phyloP scores from a whole-genome alignment of 2,888 invertebrate genomes.

The Nomada ferruginata region DNA sequence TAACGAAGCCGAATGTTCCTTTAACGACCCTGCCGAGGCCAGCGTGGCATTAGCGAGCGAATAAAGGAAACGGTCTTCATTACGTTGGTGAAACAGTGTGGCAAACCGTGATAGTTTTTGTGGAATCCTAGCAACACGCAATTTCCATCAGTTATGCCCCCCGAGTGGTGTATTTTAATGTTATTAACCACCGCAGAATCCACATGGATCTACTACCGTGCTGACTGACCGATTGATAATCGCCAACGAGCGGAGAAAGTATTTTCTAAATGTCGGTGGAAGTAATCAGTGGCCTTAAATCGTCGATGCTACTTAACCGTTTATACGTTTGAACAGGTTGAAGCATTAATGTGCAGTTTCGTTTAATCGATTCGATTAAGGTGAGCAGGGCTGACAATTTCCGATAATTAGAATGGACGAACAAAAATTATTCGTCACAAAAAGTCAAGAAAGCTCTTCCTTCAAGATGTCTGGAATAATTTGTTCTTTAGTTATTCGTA shows the following conservation, averaged over 20 bases:
- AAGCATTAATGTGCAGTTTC: background rate
- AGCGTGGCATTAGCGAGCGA: conserved; percentile 19
- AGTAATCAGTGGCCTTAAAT: background rate
- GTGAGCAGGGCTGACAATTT: no score
- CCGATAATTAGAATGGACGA: no score
- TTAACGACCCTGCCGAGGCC: conserved; percentile 19
- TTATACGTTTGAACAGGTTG: no score
- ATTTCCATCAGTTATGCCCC: conserved; percentile 55
- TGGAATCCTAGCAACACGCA: conserved; percentile 20
- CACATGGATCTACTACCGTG: background rate
- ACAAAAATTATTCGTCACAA: no score
- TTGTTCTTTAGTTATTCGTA: no score
- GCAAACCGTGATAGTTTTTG: conserved; percentile 28
- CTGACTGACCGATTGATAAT: conserved; percentile 35
- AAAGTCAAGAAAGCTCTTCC: no score
- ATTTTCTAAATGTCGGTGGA: conserved; percentile 1
- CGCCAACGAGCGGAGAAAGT: conserved; percentile 27
- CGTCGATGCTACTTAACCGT: background rate
- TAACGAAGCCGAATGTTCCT: conserved; percentile 48
- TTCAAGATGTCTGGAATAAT: no score
- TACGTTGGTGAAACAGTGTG: conserved; percentile 48
- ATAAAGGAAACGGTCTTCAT: conserved; percentile 53
- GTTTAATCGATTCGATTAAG: conserved; percentile 3
- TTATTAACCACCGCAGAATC: conserved; percentile 24
- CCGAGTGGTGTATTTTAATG: conserved; percentile 29